Conservation (phyloP, 2,888 invertebrate species). For the Meloe dianella region DNA sequence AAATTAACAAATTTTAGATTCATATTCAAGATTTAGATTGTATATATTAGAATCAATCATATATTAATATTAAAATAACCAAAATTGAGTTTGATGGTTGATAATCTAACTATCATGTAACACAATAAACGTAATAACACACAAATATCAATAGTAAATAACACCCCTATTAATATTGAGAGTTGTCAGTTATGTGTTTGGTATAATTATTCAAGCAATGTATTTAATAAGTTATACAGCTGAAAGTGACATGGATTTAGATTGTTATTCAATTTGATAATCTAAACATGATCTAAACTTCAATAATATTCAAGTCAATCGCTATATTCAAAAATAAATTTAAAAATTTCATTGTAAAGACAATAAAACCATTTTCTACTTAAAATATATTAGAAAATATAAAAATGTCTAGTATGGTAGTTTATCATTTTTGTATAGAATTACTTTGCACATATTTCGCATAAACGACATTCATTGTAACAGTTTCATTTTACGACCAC, state of each 20-base stretch:
- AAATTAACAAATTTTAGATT: too few species aligned
- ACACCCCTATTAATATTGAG: constrained; percentile 19
- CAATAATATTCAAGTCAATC: constrained; percentile 10
- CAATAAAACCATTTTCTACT: constrained; percentile 20
- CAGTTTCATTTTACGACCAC: constrained; percentile 37
- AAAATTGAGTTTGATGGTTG: neutral
- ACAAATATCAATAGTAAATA: constrained; percentile 20
- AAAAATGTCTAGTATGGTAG: constrained; percentile 22
- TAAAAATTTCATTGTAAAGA: too few species aligned
- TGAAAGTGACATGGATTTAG: constrained; percentile 12
- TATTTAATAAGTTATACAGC: constrained; percentile 4
- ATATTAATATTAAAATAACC: neutral
- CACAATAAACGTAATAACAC: constrained; percentile 16
- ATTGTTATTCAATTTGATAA: neutral
- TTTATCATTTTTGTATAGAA: constrained; percentile 33
- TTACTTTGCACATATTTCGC: constrained; percentile 39
- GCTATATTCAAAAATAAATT: too few species aligned
- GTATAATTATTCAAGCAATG: constrained; percentile 3
- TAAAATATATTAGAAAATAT: constrained; percentile 21
- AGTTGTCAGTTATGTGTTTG: constrained; percentile 15
- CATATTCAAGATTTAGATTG: neutral
- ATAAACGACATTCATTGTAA: constrained; percentile 37
- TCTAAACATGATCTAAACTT: too few species aligned
- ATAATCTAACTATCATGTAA: constrained; percentile 13
- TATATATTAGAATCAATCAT: neutral